Percentiles rank a stretch among this genome's conserved stretches.
Conservation (phyloP, 2,888 invertebrate species). For the Mechanitis mazaeus region DNA sequence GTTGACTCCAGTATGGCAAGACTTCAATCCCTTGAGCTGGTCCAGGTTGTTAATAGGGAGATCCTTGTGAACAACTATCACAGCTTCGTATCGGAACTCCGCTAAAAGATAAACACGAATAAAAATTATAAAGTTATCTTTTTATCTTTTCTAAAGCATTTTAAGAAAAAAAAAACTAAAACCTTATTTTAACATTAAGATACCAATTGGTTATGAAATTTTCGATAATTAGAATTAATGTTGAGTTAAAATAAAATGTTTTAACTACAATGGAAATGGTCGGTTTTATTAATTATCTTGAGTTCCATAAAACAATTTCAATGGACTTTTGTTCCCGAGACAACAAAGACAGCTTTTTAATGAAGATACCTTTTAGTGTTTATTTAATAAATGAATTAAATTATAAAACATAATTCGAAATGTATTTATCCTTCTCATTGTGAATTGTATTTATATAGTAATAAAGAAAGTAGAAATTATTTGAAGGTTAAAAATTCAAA, state of each 20-base stretch:
- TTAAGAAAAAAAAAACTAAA: too few relatives aligned
- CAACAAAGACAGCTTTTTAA: constrained; percentile 11
- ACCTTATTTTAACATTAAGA: too few relatives aligned
- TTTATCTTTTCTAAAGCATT: too few relatives aligned
- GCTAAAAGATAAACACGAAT: constrained; percentile 63
- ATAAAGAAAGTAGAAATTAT: too few relatives aligned
- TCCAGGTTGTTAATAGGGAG: constrained; percentile 81
- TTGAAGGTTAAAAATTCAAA: too few relatives aligned
- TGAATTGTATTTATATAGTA: too few relatives aligned
- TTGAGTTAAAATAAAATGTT: constrained; percentile 7
- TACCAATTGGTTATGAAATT: too few relatives aligned
- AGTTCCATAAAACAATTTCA: constrained; percentile 17
- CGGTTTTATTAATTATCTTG: constrained; percentile 14
- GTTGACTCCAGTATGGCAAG: constrained; percentile 92
- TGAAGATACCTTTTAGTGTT: constrained; percentile 10
- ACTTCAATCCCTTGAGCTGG: constrained; percentile 84
- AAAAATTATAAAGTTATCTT: too few relatives aligned
- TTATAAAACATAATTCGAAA: too few relatives aligned
- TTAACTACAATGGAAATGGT: constrained; percentile 6
- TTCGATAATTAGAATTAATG: too few relatives aligned
- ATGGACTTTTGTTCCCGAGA: constrained; percentile 11
- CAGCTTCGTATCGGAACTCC: constrained; percentile 87
- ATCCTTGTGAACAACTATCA: constrained; percentile 86
- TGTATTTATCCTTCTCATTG: too few relatives aligned
- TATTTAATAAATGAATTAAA: constrained; percentile 10